Conservation (phyloP, 2,888 invertebrate genomes). For the Catocala sponsa region DNA sequence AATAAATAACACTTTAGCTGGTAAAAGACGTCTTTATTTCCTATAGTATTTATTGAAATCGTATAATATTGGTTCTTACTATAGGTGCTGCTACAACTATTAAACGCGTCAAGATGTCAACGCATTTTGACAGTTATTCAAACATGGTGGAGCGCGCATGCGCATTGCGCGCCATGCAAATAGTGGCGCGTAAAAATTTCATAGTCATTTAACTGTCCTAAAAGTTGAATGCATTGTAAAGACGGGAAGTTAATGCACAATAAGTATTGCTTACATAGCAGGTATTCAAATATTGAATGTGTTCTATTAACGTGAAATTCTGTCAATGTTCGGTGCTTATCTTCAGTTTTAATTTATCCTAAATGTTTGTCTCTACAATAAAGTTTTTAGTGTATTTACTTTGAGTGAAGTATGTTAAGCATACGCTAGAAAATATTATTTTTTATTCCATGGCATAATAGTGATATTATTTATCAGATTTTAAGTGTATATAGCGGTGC, state of each 20-base stretch:
- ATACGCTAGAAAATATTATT: no score
- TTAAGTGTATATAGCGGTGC: no score
- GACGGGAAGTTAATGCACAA: slow-evolving; percentile 1
- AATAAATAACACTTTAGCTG: no score
- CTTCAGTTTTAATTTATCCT: no score
- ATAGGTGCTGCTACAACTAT: slow-evolving; percentile 14
- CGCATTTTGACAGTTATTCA: slow-evolving; percentile 73
- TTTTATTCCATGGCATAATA: no score
- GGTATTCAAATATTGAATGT: neutral
- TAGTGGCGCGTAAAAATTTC: slow-evolving; percentile 34
- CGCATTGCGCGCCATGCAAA: slow-evolving; percentile 31
- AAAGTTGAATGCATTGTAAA: slow-evolving; percentile 1
- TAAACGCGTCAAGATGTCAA: slow-evolving; percentile 59
- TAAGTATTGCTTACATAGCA: neutral
- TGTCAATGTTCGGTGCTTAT: no score
- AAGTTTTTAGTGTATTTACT: no score
- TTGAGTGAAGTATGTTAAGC: no score
- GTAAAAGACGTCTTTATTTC: neutral
- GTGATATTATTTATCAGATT: no score
- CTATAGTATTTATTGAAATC: neutral
- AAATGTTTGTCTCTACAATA: no score
- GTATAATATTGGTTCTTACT: slow-evolving; percentile 20
- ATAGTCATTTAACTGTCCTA: slow-evolving; percentile 10
- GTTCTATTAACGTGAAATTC: neutral
- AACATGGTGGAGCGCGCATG: slow-evolving; percentile 58